These are phyloP conservation scores for Cerceris ruficornis DNA, from an alignment of 2,888 invertebrate species.

Conservation along the genomic window DNA sequence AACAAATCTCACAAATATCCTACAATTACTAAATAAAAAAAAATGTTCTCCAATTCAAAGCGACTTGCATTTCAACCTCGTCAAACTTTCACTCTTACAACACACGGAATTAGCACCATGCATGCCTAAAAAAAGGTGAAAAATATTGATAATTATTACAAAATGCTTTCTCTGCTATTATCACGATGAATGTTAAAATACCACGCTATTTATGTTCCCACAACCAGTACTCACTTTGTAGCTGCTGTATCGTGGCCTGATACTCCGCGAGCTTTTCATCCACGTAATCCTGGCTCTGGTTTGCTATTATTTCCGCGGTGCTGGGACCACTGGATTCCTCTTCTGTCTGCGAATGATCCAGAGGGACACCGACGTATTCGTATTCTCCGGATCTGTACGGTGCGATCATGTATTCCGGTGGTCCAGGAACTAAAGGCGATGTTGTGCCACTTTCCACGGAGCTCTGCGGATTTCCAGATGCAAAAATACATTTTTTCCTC, in stretches of 20 bases:
- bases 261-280: constrained; percentile 97
- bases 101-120: background rate
- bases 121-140: no score
- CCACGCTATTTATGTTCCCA: background rate
- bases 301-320: constrained; percentile 95
- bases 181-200: no score
- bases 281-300: constrained; percentile 96
- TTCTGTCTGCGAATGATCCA: constrained; percentile 88
- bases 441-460: constrained; percentile 70
- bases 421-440: constrained; percentile 76
- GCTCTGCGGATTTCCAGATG: constrained; percentile 59
- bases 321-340: constrained; percentile 92
- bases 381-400: constrained; percentile 84
- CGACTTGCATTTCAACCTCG: no score
- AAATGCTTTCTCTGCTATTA: no score
- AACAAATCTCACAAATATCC: no score
- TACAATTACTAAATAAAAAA: no score
- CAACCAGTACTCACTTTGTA: constrained; percentile 84
- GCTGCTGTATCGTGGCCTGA: constrained; percentile 93
- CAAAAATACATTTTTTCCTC: no score
- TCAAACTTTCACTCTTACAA: background rate
- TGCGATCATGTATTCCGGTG: constrained; percentile 80
- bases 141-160: no score
- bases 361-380: constrained; percentile 89
- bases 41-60: no score